Conservation (phyloP, 2,888 invertebrate genomes). For the Coleophora flavipennella region DNA sequence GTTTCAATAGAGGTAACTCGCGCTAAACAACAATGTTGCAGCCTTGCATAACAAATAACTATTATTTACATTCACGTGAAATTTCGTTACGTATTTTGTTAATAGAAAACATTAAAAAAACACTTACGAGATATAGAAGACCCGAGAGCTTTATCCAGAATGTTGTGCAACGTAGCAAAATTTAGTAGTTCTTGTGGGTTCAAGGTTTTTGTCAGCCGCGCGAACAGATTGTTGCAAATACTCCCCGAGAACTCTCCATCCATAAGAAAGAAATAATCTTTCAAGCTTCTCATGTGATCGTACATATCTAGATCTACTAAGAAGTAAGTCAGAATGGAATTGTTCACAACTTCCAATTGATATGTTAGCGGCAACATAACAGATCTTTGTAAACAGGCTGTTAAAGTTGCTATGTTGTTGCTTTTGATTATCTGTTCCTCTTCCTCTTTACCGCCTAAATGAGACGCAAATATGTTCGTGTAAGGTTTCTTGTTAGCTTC, state of each 20-base stretch:
- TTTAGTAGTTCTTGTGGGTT: constrained; percentile 79
- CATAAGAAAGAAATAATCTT: constrained; percentile 84
- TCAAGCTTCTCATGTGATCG: constrained; percentile 80
- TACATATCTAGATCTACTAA: constrained; percentile 77
- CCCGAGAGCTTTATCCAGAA: constrained; percentile 79
- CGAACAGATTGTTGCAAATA: constrained; percentile 79
- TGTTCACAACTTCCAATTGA: constrained; percentile 80
- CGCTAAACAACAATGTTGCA: too few species aligned
- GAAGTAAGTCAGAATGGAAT: constrained; percentile 80
- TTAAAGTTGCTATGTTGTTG: constrained; percentile 62
- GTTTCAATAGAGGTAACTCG: too few species aligned
- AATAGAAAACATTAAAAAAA: too few species aligned
- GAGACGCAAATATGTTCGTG: constrained; percentile 48
- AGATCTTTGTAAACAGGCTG: constrained; percentile 77
- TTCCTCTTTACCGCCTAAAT: constrained; percentile 32
- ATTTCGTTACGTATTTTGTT: too few species aligned
- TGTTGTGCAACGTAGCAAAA: constrained; percentile 77
- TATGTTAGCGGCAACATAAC: constrained; percentile 78
- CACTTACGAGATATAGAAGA: constrained; percentile 76
- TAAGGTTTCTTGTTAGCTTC: constrained; percentile 58
- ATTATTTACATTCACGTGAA: too few species aligned
- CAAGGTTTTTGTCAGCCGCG: constrained; percentile 75
- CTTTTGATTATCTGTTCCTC: constrained; percentile 36
- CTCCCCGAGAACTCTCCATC: constrained; percentile 85
- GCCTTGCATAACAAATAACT: too few species aligned